phyloP scores from a whole-genome alignment of 2,113 vertebrate genomes.

The Chamaea fasciata region DNA sequence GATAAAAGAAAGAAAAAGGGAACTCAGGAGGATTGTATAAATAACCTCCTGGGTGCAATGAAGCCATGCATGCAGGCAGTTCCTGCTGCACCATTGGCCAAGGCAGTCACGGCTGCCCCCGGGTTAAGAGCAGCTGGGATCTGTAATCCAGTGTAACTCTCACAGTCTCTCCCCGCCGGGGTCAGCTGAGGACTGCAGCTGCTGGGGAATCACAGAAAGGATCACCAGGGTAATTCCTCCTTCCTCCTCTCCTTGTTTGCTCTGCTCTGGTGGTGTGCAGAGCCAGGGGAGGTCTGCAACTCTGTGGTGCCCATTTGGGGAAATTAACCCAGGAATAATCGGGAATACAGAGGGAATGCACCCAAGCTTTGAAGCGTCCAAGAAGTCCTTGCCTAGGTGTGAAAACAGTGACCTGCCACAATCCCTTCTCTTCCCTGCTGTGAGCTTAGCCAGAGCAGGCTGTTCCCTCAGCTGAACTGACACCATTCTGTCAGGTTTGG shows the following conservation, averaged over 20 bases:
- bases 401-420: not conserved
- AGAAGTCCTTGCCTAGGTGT: not conserved
- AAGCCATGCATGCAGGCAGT: not conserved
- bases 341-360: not conserved
- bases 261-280: not conserved
- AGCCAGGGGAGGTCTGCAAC: not conserved
- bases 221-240: conserved; percentile 48
- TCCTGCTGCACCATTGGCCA: not conserved
- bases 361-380: not conserved
- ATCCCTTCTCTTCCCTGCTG: not conserved
- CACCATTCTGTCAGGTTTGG: conserved; percentile 17
- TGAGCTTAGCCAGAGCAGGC: not conserved
- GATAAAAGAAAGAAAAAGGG: not conserved
- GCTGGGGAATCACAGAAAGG: conserved; percentile 34
- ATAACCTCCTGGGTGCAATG: not conserved
- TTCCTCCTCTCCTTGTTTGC: not conserved
- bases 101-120: not conserved
- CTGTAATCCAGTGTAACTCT: conserved; percentile 34
- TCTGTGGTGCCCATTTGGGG: rapidly evolving
- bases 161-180: not conserved
- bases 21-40: not conserved
- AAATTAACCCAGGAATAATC: not conserved
- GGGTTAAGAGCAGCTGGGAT: conserved; percentile 31
- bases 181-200: conserved; percentile 51
- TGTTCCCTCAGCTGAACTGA: conserved; percentile 42